Evolutionary conservation across 2,113 vertebrate genomes (phyloP).

Genomic region (Myiozetetes cayanensis): DNA sequence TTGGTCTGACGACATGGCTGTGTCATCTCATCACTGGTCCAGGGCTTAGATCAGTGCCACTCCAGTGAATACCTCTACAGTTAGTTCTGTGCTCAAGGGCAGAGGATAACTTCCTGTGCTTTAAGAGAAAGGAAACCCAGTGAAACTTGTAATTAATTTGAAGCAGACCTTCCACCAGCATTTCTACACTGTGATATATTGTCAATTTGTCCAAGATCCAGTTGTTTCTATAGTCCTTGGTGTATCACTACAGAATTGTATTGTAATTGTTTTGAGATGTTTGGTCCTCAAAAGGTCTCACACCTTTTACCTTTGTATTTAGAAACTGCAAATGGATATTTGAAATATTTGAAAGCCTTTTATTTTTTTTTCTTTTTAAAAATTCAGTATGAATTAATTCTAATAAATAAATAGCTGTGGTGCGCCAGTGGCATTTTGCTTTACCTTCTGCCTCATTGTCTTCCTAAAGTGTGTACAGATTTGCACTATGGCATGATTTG

Average conservation of each 20-base stretch:
- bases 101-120: not conserved
- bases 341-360: not conserved
- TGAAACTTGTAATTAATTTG: not conserved
- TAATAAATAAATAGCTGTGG: not conserved
- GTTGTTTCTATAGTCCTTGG: not conserved
- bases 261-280: not conserved
- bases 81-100: not conserved
- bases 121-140: not conserved
- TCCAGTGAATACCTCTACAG: not conserved
- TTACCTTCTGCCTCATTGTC: conserved; percentile 4
- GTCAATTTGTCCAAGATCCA: not conserved
- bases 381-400: not conserved
- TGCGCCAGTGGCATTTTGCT: not conserved
- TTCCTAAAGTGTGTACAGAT: not conserved
- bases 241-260: not conserved
- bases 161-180: not conserved
- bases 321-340: not conserved
- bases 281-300: not conserved
- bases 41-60: no score
- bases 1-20: not conserved
- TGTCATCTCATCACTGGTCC: no score
- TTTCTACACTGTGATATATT: not conserved
- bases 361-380: not conserved
- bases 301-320: not conserved
- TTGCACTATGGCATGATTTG: conserved; percentile 1